These are phyloP conservation scores for Danaus plexippus DNA, from an alignment of 1,140 invertebrate species.

Conservation along the genomic window DNA sequence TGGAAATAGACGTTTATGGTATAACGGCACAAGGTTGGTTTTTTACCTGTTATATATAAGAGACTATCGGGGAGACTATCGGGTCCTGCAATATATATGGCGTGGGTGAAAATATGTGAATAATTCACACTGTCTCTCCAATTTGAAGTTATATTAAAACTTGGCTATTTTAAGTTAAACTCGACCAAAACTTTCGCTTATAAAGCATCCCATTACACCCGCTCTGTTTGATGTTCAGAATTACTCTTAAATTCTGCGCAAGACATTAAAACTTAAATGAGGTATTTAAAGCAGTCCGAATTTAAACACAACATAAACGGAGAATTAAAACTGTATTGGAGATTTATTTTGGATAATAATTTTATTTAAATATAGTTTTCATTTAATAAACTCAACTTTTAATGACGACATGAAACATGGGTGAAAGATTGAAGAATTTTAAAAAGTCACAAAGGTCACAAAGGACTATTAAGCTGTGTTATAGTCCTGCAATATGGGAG, in stretches of 20 bases:
- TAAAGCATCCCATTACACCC: constrained; percentile 17
- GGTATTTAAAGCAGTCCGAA: constrained; percentile 1
- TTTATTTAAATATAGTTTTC: no score
- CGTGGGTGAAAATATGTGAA: not conserved
- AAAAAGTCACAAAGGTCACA: no score
- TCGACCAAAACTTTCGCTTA: constrained; percentile 19
- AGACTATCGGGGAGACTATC: no score
- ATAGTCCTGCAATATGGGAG: no score
- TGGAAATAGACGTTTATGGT: no score
- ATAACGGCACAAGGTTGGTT: no score
- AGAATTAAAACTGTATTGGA: constrained; percentile 6
- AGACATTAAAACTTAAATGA: constrained; percentile 18
- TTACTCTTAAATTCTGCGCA: constrained; percentile 17
- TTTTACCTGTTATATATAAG: no score
- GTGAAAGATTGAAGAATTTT: no score
- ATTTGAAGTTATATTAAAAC: constrained; percentile 7
- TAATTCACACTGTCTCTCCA: constrained; percentile 5
- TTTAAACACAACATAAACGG: not conserved
- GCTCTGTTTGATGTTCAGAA: constrained; percentile 13
- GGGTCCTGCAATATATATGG: not conserved
- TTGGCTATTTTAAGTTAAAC: constrained; percentile 8
- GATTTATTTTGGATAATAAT: no score
- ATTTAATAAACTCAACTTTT: no score
- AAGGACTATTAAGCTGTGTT: no score
- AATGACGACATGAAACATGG: no score